Evolutionary conservation across 2,797 vertebrate species (phyloP), one percentile per base, ranked within the genome.

Genomic region (Sebastes dallii): DNA sequence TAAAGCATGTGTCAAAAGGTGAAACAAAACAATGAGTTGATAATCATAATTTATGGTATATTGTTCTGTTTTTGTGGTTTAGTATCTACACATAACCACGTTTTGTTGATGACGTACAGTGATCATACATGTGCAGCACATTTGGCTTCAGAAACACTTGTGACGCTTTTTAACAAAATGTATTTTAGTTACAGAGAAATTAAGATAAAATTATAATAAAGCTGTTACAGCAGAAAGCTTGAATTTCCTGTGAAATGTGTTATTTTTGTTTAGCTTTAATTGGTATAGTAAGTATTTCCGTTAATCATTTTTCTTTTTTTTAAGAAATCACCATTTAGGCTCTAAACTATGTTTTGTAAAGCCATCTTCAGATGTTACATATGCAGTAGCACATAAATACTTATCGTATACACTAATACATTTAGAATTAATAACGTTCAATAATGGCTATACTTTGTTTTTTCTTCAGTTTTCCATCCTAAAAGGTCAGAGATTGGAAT

Each of bases 331-430:
- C 5, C 11, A 62, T 72, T 52, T 52, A 52, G n/a, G 9, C 42
- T 39, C n/a, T 27, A n/a, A 3, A 29, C 8, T 27, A 39, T 54
- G 12, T 13, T 24, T 18, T 30, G 3, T 4, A 14, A 46, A 46
- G 62, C 59, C 4, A 32, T 59, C 16, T 8, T 32, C 2, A 39
- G 2, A 30, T 27, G 5, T 65, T 62, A 27, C 3, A 2, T 3
- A 36, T 62, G 32, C 22, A 24, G 67, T 42, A 54, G 12, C 22
- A 36, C 50, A 58, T 6, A 54, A 13, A 34, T 34, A 67, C n/a
- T 11, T 6, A 0, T 34, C 18, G 20, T 16, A 13, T 0, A 52
- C 1, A 18, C 0, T 22, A 6, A 16, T 60, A 5, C 4, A 10
- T 68, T 72, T 39, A 14, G 1, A 70, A 32, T 16, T 18, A 18